Evolutionary conservation across 1,140 invertebrate genomes (phyloP).

Genomic region (Solen grandis): DNA sequence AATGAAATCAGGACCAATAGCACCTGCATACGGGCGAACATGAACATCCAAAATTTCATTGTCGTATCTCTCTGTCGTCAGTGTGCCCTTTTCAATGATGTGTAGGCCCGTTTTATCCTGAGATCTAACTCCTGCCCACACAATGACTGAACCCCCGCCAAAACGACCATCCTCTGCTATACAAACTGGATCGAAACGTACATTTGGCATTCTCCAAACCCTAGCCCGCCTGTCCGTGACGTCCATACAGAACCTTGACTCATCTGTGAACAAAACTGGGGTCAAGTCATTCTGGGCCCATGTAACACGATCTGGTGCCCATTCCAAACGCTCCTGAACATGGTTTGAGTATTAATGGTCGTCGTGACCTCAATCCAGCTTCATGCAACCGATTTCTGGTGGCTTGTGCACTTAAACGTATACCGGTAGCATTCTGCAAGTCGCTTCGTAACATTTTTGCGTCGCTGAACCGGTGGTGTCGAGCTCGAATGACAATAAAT

Average conservation of each 20-base stretch:
- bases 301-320: background rate
- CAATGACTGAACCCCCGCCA: background rate
- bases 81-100: too few species aligned
- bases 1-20: conserved; percentile 13
- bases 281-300: background rate
- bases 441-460: too few species aligned
- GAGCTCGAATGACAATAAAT: too few species aligned
- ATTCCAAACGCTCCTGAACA: background rate
- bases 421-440: too few species aligned
- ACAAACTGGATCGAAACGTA: background rate
- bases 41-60: conserved; percentile 6
- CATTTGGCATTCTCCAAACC: too few species aligned
- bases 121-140: background rate
- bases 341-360: background rate
- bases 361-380: too few species aligned
- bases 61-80: background rate
- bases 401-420: too few species aligned
- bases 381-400: too few species aligned
- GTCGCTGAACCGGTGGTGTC: too few species aligned
- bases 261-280: too few species aligned
- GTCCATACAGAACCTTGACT: too few species aligned
- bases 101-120: background rate
- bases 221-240: too few species aligned
- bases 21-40: conserved; percentile 12
- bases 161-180: background rate